phyloP scores from a whole-genome alignment of 2,888 invertebrate species.

The Lampropteryx suffumata region DNA sequence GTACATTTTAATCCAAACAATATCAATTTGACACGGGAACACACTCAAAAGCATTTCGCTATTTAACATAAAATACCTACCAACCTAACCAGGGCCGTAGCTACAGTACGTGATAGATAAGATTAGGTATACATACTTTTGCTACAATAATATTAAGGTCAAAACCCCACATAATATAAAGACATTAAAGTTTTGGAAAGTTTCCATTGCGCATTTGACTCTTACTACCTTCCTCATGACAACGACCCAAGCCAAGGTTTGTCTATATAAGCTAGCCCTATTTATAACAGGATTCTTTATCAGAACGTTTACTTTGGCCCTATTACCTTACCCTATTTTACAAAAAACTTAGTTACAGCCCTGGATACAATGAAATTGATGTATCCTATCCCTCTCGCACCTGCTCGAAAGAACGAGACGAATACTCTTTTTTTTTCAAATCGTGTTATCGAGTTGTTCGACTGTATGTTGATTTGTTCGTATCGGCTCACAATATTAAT shows the following conservation, averaged over 20 bases:
- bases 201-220: too few relatives aligned
- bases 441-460: slow-evolving; percentile 63
- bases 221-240: too few relatives aligned
- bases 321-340: not conserved
- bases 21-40: slow-evolving; percentile 74
- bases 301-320: too few relatives aligned
- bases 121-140: too few relatives aligned
- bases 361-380: slow-evolving; percentile 56
- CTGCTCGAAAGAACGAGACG: slow-evolving; percentile 44
- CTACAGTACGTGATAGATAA: not conserved
- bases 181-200: too few relatives aligned
- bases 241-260: too few relatives aligned
- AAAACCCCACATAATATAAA: too few relatives aligned
- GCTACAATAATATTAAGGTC: too few relatives aligned
- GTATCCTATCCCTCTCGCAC: slow-evolving; percentile 46
- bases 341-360: slow-evolving; percentile 2
- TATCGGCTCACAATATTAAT: slow-evolving; percentile 74
- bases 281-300: too few relatives aligned
- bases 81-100: slow-evolving; percentile 30
- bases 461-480: slow-evolving; percentile 69
- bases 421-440: slow-evolving; percentile 59
- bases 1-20: slow-evolving; percentile 71
- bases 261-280: not conserved
- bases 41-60: slow-evolving; percentile 68
- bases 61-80: slow-evolving; percentile 76